These are phyloP conservation scores for Microctenopoma lineatum DNA, from an alignment of 2,797 vertebrate species.

Conservation along the genomic window DNA sequence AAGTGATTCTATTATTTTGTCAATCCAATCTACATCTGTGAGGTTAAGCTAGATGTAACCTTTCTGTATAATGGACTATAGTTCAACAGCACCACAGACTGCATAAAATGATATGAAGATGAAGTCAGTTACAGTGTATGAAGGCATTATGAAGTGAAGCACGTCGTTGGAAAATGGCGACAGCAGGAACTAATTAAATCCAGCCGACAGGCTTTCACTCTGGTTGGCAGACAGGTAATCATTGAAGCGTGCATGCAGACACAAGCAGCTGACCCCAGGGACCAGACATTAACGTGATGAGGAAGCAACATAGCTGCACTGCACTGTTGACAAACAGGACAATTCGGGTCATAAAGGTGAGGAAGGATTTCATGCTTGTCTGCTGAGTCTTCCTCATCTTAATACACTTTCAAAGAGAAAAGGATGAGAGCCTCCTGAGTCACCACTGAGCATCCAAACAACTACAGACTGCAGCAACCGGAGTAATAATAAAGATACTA, in stretches of 20 bases:
- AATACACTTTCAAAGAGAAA: slow-evolving; percentile 21
- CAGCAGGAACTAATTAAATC: slow-evolving; percentile 39
- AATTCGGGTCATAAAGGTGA: slow-evolving; percentile 13
- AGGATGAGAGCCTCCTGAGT: not conserved
- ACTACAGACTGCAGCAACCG: not conserved
- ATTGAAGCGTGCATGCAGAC: slow-evolving; percentile 13
- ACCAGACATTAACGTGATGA: not conserved
- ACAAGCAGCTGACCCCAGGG: slow-evolving; percentile 8
- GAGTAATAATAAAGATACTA: not conserved
- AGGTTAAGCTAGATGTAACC: too few relatives aligned
- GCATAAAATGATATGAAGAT: not conserved
- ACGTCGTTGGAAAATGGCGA: slow-evolving; percentile 16
- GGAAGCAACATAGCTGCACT: not conserved
- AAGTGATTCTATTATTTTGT: not conserved
- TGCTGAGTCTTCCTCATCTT: not conserved
- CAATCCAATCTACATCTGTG: too few relatives aligned
- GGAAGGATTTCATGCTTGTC: slow-evolving; percentile 6
- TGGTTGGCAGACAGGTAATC: slow-evolving; percentile 23
- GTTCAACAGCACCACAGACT: too few relatives aligned
- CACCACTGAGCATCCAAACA: not conserved
- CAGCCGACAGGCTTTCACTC: slow-evolving; percentile 11
- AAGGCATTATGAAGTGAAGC: slow-evolving; percentile 23
- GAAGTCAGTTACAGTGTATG: slow-evolving; percentile 29
- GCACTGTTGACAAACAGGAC: slow-evolving; percentile 5
- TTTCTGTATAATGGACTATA: too few relatives aligned